Evolutionary conservation across 2,888 invertebrate genomes (phyloP).

Genomic region (Drosophila meridiana): DNA sequence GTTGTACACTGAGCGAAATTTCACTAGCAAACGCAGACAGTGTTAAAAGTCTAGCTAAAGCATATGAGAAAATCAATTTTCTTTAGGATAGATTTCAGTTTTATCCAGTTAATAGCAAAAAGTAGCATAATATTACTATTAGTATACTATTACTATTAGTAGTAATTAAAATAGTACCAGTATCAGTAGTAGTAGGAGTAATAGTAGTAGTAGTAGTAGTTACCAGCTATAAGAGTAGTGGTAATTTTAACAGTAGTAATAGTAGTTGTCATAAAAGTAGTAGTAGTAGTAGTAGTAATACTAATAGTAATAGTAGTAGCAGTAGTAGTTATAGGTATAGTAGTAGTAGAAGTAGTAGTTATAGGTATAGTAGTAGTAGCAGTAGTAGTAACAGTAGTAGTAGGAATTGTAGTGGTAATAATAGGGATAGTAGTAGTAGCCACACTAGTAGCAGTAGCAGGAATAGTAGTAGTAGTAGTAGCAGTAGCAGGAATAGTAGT

Average conservation of each 20-base stretch:
- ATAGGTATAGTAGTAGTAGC: not conserved
- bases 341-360: not conserved
- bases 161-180: not conserved
- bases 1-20: constrained; percentile 3
- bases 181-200: not conserved
- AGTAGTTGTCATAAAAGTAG: not conserved
- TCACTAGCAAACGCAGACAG: not conserved
- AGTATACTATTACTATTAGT: not conserved
- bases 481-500: not conserved
- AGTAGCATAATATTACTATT: not conserved
- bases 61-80: not conserved
- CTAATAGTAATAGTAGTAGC: not conserved
- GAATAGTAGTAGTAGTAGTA: not conserved
- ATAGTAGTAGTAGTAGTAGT: not conserved
- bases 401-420: not conserved
- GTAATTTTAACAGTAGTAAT: not conserved
- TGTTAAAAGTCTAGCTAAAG: not conserved
- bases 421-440: not conserved
- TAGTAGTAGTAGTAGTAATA: not conserved
- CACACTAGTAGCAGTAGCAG: not conserved
- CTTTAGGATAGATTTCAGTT: not conserved
- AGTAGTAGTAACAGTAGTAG: not conserved
- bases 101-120: not conserved
- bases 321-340: not conserved
- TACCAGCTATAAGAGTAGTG: not conserved